Percentiles rank a stretch among this genome's conserved stretches.
Conservation (phyloP, 1,140 invertebrate genomes). For the Stegodyphus dumicola region DNA sequence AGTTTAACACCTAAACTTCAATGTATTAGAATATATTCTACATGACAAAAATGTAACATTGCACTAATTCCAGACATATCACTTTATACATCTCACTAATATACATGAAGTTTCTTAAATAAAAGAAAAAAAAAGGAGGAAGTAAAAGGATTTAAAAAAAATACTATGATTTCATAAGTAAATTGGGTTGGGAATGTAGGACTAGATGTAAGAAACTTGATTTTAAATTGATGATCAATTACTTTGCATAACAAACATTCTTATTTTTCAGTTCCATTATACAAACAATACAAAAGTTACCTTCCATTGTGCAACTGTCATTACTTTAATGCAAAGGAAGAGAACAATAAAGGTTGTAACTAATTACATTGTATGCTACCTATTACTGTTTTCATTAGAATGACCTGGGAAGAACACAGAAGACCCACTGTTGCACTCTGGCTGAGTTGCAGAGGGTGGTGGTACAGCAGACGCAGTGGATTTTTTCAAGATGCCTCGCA, state of each 20-base stretch:
- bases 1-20: no score
- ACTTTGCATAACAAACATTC: no score
- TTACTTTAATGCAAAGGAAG: neutral
- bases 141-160: no score
- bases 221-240: no score
- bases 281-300: slow-evolving; percentile 3
- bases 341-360: neutral
- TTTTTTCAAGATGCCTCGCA: slow-evolving; percentile 60
- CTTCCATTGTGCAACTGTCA: neutral
- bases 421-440: slow-evolving; percentile 30
- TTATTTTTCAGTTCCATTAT: neutral
- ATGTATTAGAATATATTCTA: no score
- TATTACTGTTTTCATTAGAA: slow-evolving; percentile 33
- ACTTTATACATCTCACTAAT: no score
- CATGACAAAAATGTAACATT: no score
- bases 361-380: slow-evolving; percentile 32
- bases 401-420: slow-evolving; percentile 47
- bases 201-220: neutral
- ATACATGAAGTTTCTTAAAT: no score
- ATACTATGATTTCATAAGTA: no score
- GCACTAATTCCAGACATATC: no score
- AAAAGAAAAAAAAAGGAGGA: no score
- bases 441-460: neutral
- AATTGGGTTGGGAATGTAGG: neutral
- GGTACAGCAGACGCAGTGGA: neutral